A percentile compares a stretch with the other conserved stretches of the same genome.
These are phyloP conservation scores for Trichechus manatus DNA, from an alignment of 2,113 vertebrate species.

Conservation along the genomic window DNA sequence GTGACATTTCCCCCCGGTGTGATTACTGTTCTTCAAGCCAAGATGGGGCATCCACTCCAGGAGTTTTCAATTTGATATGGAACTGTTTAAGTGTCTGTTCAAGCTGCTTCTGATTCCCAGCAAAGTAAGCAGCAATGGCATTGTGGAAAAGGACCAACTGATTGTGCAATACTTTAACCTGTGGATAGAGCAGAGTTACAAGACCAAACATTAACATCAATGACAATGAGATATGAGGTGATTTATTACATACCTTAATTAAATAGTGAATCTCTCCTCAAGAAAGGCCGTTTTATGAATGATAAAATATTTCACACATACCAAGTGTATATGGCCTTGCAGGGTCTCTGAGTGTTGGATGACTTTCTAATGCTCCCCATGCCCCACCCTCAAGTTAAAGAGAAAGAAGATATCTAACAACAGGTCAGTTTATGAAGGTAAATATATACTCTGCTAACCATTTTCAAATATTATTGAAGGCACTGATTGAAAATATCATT, in stretches of 20 bases:
- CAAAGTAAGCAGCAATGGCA: slow-evolving; percentile 96
- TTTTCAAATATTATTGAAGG: not conserved
- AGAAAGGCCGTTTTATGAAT: not conserved
- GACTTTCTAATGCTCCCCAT: not conserved
- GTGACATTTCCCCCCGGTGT: slow-evolving; percentile 67
- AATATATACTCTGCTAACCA: not conserved
- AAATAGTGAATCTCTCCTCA: not conserved
- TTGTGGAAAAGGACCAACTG: slow-evolving; percentile 99
- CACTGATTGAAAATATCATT: slow-evolving; percentile 24
- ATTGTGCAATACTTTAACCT: slow-evolving; percentile 99
- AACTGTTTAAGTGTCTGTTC: slow-evolving; percentile 99
- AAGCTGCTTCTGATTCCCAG: slow-evolving; percentile 98
- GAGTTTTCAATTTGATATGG: slow-evolving; percentile 99
- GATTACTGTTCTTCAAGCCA: slow-evolving; percentile 97
- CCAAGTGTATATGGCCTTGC: not conserved
- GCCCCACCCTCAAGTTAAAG: not conserved
- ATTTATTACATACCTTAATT: not conserved
- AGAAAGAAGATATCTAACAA: not conserved
- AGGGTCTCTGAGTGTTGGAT: not conserved
- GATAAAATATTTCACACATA: slow-evolving; percentile 5
- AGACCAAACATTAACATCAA: slow-evolving; percentile 41
- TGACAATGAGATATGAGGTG: not conserved
- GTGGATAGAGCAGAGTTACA: slow-evolving; percentile 70
- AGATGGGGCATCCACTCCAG: slow-evolving; percentile 95
- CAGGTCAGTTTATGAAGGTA: not conserved